Percentiles rank a stretch among this genome's conserved stretches.
Evolutionary conservation across 2,797 vertebrate species (phyloP).

Genomic region (Coendou prehensilis): DNA sequence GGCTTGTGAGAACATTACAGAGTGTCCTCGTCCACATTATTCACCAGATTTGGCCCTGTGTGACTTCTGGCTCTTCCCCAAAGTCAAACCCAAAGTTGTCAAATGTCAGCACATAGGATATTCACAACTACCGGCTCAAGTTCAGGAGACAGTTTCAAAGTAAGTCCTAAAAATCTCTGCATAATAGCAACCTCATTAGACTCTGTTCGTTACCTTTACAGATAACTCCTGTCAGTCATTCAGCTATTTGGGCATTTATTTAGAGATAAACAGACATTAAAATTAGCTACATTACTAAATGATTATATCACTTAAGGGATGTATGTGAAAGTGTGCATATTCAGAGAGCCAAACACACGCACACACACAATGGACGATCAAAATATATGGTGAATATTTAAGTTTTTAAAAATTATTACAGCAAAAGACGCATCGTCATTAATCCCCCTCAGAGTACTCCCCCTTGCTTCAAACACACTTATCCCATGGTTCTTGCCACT

Average conservation of each 20-base stretch:
- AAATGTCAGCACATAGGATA: not conserved
- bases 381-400: not conserved
- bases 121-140: not conserved
- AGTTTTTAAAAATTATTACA: not conserved
- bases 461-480: not conserved
- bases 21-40: not conserved
- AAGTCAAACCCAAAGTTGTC: not conserved
- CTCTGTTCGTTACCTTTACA: not conserved
- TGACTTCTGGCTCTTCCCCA: not conserved
- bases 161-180: not conserved
- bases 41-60: not conserved
- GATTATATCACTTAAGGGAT: not conserved
- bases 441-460: not conserved
- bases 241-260: slow-evolving; percentile 8
- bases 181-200: not conserved
- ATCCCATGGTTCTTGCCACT: not conserved
- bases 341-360: not conserved
- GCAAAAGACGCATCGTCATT: not conserved
- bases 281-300: slow-evolving; percentile 6
- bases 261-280: slow-evolving; percentile 28
- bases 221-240: not conserved
- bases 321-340: not conserved
- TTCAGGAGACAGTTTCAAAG: slow-evolving; percentile 18
- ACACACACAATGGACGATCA: not conserved
- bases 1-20: not conserved